phyloP scores from a whole-genome alignment of 2,888 invertebrate genomes.

The Dendrolimus houi region DNA sequence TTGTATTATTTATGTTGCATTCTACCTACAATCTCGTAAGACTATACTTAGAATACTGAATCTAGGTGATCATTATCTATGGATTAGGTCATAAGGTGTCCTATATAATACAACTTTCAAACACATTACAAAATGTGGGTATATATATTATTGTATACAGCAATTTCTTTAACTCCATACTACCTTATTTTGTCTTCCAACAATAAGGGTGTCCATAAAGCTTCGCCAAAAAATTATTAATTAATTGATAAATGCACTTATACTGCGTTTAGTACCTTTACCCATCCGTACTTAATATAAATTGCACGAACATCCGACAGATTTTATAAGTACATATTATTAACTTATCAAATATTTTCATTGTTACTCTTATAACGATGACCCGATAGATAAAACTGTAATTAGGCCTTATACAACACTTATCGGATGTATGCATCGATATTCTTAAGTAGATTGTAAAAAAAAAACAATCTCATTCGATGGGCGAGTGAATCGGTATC shows the following conservation, averaged over 20 bases:
- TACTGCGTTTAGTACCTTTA: neutral
- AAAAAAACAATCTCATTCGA: slow-evolving; percentile 47
- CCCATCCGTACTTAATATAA: slow-evolving; percentile 23
- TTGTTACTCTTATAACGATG: slow-evolving; percentile 54
- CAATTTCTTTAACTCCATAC: too few species aligned
- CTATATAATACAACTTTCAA: too few species aligned
- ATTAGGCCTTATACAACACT: slow-evolving; percentile 63
- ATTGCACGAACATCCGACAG: slow-evolving; percentile 27
- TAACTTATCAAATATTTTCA: slow-evolving; percentile 65
- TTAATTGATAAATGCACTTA: too few species aligned
- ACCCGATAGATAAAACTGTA: slow-evolving; percentile 66
- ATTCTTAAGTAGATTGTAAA: slow-evolving; percentile 63
- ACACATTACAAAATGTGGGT: too few species aligned
- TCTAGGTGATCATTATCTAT: too few species aligned
- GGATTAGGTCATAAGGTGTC: too few species aligned
- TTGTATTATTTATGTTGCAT: too few species aligned
- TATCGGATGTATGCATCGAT: slow-evolving; percentile 70
- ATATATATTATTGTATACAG: too few species aligned
- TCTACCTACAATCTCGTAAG: too few species aligned
- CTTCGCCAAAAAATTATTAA: neutral
- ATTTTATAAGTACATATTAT: slow-evolving; percentile 47
- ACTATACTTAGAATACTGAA: too few species aligned
- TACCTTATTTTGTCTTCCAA: too few species aligned
- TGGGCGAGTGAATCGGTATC: slow-evolving; percentile 57
- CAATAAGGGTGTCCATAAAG: too few species aligned